These are phyloP conservation scores for Drosophila meridionalis DNA, from an alignment of 2,888 invertebrate species.

Conservation along the genomic window DNA sequence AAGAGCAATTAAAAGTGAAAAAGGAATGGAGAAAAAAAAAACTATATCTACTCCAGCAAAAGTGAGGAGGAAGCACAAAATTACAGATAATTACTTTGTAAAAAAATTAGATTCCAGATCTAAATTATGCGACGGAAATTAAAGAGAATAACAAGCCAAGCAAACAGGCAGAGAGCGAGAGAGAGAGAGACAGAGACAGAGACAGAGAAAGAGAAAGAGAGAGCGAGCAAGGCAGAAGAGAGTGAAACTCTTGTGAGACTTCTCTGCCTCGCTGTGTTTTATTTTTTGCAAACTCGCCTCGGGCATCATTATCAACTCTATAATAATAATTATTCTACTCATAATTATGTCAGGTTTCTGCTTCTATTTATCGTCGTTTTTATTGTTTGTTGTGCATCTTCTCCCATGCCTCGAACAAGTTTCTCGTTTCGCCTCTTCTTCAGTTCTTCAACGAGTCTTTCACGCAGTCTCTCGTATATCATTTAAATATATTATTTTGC, in stretches of 20 bases:
- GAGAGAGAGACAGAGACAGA: neutral
- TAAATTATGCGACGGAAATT: constrained; percentile 44
- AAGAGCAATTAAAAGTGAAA: constrained; percentile 49
- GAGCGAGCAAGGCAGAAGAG: neutral
- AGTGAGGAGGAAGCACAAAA: constrained; percentile 20
- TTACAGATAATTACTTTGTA: constrained; percentile 50
- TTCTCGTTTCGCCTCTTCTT: constrained; percentile 1
- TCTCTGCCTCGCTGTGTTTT: neutral
- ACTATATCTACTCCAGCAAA: neutral
- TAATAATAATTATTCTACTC: constrained; percentile 29
- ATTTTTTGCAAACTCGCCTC: constrained; percentile 4
- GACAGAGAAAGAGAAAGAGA: constrained; percentile 3
- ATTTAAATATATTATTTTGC: constrained; percentile 26
- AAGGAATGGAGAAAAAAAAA: neutral
- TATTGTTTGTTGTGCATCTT: constrained; percentile 10
- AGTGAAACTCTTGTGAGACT: constrained; percentile 23
- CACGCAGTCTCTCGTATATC: constrained; percentile 8
- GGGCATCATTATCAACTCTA: constrained; percentile 28
- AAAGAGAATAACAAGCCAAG: constrained; percentile 12
- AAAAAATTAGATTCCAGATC: constrained; percentile 45
- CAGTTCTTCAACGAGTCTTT: neutral
- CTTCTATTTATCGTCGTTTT: neutral
- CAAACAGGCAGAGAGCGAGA: neutral
- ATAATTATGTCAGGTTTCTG: constrained; percentile 45
- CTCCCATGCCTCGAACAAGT: constrained; percentile 33